Percentiles rank a stretch among this genome's conserved stretches.
These are phyloP conservation scores for Cepaea hortensis DNA, from an alignment of 2,888 invertebrate genomes.

Conservation along the genomic window DNA sequence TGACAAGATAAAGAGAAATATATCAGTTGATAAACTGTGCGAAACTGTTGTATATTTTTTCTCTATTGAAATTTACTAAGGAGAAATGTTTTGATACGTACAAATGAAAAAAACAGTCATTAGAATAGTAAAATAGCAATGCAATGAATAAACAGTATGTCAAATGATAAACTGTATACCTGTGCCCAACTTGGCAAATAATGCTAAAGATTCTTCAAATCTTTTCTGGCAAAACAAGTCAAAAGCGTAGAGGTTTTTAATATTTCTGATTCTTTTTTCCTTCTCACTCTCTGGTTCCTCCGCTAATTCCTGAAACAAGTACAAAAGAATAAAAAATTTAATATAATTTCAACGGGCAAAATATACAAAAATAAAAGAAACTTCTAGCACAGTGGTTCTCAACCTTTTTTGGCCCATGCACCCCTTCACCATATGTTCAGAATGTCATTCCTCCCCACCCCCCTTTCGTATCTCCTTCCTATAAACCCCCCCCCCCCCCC, in stretches of 20 bases:
- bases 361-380: neutral
- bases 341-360: neutral
- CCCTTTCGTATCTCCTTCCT: too few species aligned
- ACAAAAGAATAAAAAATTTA: neutral
- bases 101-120: neutral
- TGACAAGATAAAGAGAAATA: too few species aligned
- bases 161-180: constrained; percentile 67
- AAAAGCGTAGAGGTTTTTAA: constrained; percentile 92
- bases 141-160: neutral
- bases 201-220: constrained; percentile 92
- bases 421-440: too few species aligned
- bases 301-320: constrained; percentile 83
- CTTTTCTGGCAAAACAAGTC: constrained; percentile 92
- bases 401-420: too few species aligned
- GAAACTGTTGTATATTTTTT: too few species aligned
- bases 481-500: too few species aligned
- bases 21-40: too few species aligned
- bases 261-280: constrained; percentile 87
- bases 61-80: too few species aligned
- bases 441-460: too few species aligned
- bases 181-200: constrained; percentile 91
- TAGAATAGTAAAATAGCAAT: neutral
- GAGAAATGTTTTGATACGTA: neutral
- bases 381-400: too few species aligned
- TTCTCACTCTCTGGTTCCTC: constrained; percentile 89